These are phyloP conservation scores for Crocodylus rhombifer DNA, from an alignment of 2,797 vertebrate species.

Conservation along the genomic window DNA sequence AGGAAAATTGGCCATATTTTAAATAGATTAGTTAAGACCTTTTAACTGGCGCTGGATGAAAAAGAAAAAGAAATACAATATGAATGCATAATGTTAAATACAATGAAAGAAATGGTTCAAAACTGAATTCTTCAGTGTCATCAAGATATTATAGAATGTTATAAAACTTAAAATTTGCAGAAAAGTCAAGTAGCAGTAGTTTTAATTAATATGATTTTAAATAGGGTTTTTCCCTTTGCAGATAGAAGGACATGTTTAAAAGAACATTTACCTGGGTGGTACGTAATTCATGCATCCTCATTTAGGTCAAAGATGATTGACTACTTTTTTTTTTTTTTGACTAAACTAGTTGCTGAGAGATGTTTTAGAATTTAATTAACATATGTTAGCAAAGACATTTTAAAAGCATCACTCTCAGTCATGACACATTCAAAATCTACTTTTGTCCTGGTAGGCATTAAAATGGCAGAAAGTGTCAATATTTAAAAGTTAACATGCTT, in stretches of 20 bases:
- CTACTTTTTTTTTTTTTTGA: neutral
- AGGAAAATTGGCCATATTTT: neutral
- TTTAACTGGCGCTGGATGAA: neutral
- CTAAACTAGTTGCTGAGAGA: neutral
- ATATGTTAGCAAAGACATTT: neutral
- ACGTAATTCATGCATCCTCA: neutral
- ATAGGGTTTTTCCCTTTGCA: neutral
- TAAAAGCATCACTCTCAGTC: neutral
- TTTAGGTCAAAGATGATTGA: neutral
- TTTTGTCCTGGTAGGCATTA: neutral
- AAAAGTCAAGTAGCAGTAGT: neutral
- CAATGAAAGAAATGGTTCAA: neutral
- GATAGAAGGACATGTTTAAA: neutral
- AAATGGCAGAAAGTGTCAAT: neutral
- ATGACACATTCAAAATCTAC: neutral
- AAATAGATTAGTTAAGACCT: neutral
- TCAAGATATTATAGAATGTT: neutral
- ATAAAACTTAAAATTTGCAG: neutral
- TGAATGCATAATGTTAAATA: neutral
- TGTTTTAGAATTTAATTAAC: neutral
- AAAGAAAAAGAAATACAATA: neutral
- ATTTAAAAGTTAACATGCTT: neutral
- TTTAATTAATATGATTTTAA: constrained; percentile 1
- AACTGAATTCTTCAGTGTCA: neutral
- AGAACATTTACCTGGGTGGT: rapidly evolving